Evolutionary conservation across 1,140 invertebrate species (phyloP), one percentile per base, ranked within the genome.

Genomic region (Sitophilus oryzae): DNA sequence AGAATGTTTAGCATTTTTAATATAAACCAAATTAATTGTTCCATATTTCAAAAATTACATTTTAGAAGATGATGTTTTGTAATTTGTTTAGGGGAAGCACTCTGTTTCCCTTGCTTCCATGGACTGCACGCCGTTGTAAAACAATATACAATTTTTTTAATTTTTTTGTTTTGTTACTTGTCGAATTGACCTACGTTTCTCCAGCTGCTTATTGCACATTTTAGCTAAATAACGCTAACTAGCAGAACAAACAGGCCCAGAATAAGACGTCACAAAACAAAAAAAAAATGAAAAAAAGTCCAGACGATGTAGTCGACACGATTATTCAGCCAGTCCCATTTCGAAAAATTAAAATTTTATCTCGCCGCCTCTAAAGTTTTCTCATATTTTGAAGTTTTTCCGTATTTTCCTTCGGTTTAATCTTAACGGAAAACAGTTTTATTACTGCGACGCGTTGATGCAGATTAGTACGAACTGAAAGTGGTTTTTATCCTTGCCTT

Each of bases 261-360:
- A 19, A 42, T 9, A n/a, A 19, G 19, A 42, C 40, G 15, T 46
- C 5, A 20, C 23, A 8, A 25, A 20, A 44, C 11, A 42, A 34
- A 49, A 18, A 16, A 22, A 22, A 10, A 11, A 11, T 8, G 10
- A 41, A 38, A 45, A 42, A 35, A 40, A 40, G 14, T 14, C 38
- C 19, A n/a, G n/a, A 14, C 38, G 14, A 40, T 15, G 5, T 40
- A 15, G n/a, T 14, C 38, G 38, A 6, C 38, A 14, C 38, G 38
- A 40, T 40, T 15, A 40, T 14, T 40, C 38, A 40, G 38, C 14
- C 19, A 5, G 18, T 30, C 11, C 25, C 25, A 11, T 30, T 30
- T 11, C 40, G 15, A 22, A 37, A 56, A 56, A 56, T 56, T 56
- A 56, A 48, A 49, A 46, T 56, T 56, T 56, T 56, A 56, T 56